These are phyloP conservation scores for Menidia beryllina DNA, from an alignment of 2,113 vertebrate genomes.

Conservation along the genomic window DNA sequence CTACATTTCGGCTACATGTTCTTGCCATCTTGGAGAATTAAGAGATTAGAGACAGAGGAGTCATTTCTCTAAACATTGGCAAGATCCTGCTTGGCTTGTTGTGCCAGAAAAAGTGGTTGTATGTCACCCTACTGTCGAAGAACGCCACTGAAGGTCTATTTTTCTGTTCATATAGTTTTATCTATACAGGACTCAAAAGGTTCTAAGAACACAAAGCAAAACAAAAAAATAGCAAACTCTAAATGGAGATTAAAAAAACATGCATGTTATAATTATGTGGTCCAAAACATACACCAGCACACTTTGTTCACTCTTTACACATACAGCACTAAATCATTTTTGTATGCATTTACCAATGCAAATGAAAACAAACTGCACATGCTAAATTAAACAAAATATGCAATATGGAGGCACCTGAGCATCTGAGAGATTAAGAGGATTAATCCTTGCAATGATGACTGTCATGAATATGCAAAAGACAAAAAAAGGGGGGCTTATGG, in stretches of 20 bases:
- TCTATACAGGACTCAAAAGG: conserved; percentile 5
- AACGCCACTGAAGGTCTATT: conserved; percentile 4
- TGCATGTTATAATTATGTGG: not conserved
- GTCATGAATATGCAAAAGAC: conserved; percentile 51
- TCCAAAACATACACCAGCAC: not conserved
- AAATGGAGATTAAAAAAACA: no score
- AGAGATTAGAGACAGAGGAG: conserved; percentile 53
- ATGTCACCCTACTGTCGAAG: conserved; percentile 15
- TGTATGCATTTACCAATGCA: conserved; percentile 3
- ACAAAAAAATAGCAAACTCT: not conserved
- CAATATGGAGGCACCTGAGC: conserved; percentile 53
- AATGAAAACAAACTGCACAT: not conserved
- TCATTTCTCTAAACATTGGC: conserved; percentile 36
- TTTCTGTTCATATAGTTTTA: not conserved
- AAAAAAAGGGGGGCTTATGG: conserved; percentile 21
- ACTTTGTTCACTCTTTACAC: conserved; percentile 9
- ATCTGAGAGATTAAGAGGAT: conserved; percentile 68
- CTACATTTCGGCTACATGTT: conserved; percentile 32
- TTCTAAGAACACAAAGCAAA: no score
- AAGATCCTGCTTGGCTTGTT: conserved; percentile 27
- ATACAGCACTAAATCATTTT: conserved; percentile 20
- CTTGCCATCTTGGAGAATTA: conserved; percentile 49
- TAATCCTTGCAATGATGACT: conserved; percentile 59
- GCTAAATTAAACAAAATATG: conserved; percentile 35
- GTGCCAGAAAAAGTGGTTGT: conserved; percentile 19